Evolutionary conservation across 2,888 invertebrate species (phyloP).

Genomic region (Ophion slaviceki): DNA sequence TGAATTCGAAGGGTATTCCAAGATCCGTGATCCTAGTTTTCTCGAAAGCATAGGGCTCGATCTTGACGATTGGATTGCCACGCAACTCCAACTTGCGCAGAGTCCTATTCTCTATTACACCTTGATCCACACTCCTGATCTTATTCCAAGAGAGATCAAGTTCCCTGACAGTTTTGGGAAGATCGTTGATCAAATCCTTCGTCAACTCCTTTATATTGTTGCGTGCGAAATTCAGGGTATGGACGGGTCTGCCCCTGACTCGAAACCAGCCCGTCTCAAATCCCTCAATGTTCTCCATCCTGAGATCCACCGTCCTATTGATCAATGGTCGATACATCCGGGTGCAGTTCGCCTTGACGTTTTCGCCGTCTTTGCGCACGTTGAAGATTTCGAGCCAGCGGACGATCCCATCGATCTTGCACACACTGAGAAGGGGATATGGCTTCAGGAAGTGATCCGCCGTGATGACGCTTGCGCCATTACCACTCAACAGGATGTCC

Average conservation of each 20-base stretch:
- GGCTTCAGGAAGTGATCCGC: constrained; percentile 45
- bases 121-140: constrained; percentile 67
- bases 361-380: not conserved
- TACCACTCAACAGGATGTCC: constrained; percentile 58
- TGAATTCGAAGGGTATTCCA: not conserved
- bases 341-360: constrained; percentile 59
- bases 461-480: constrained; percentile 14
- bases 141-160: constrained; percentile 70
- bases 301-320: constrained; percentile 17
- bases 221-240: constrained; percentile 68
- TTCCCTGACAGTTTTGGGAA: constrained; percentile 69
- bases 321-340: not conserved
- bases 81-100: constrained; percentile 80
- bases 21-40: constrained; percentile 72
- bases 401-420: constrained; percentile 65
- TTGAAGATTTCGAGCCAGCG: constrained; percentile 59
- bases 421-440: constrained; percentile 66
- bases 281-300: constrained; percentile 66
- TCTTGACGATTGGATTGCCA: constrained; percentile 79
- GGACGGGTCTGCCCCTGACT: constrained; percentile 62
- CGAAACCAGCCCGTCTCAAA: constrained; percentile 75
- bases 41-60: constrained; percentile 81
- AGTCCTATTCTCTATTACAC: constrained; percentile 74
- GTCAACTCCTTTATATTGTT: constrained; percentile 74
- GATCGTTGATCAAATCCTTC: constrained; percentile 73